These are phyloP conservation scores for Galaxias olidus DNA, from an alignment of 2,797 vertebrate species.

Conservation along the genomic window DNA sequence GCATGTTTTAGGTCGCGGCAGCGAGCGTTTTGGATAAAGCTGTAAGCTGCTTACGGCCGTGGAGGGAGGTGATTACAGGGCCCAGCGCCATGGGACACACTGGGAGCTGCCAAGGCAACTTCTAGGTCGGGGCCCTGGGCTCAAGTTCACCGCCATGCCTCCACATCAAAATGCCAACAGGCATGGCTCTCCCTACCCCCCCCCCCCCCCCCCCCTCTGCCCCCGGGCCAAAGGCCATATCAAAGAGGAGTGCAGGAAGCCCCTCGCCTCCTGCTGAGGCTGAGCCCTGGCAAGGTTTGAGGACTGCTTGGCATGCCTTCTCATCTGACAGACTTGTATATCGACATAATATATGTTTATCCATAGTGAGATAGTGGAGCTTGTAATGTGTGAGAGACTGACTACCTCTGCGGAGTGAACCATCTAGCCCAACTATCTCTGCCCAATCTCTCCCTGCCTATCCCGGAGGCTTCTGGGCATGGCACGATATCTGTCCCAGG, in stretches of 20 bases:
- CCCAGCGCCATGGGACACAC: conserved; percentile 68
- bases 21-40: conserved; percentile 68
- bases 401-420: neutral
- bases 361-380: conserved; percentile 25
- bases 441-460: conserved; percentile 31
- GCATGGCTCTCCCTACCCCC: too few species aligned
- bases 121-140: conserved; percentile 76
- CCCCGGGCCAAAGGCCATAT: too few species aligned
- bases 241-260: neutral
- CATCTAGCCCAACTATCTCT: too few species aligned
- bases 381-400: conserved; percentile 32
- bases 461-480: conserved; percentile 46
- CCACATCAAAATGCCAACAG: too few species aligned
- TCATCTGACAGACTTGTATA: conserved; percentile 5
- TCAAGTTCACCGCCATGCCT: conserved; percentile 46
- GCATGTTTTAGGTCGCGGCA: conserved; percentile 63
- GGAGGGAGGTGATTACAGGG: conserved; percentile 77
- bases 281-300: conserved; percentile 22
- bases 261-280: neutral
- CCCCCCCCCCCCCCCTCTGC: too few species aligned
- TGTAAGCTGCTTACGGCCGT: conserved; percentile 78
- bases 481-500: conserved; percentile 27
- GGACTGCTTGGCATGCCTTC: conserved; percentile 33
- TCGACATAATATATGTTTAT: conserved; percentile 36
- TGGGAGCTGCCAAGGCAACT: conserved; percentile 70